Percentiles rank a stretch among this genome's conserved stretches.
These are phyloP conservation scores for Peromyscus aztecus DNA, from an alignment of 2,797 vertebrate species.

Conservation along the genomic window DNA sequence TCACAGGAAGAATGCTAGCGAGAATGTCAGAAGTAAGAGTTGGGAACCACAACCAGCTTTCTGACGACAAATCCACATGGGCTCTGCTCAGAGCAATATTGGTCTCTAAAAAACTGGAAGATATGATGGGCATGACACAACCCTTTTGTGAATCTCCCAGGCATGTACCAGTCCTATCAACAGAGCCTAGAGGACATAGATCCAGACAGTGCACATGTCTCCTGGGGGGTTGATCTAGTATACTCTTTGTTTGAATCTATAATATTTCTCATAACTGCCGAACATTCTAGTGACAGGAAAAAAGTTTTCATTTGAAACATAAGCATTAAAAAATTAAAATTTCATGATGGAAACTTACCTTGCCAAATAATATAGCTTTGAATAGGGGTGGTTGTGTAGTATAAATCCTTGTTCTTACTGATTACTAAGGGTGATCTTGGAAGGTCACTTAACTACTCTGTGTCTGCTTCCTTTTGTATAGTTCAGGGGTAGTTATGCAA, in stretches of 20 bases:
- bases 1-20: slow-evolving; percentile 41
- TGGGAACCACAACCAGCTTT: neutral
- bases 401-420: neutral
- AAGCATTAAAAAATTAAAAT: neutral
- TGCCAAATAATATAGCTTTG: neutral
- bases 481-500: neutral
- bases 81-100: neutral
- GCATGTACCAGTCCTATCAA: neutral
- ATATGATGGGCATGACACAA: neutral
- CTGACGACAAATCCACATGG: slow-evolving; percentile 1
- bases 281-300: neutral
- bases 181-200: neutral
- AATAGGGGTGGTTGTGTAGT: neutral
- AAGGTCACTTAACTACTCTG: neutral
- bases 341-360: neutral
- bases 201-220: neutral
- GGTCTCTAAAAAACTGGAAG: neutral
- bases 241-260: neutral
- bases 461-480: neutral
- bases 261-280: neutral
- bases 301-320: neutral
- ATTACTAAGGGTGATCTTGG: neutral
- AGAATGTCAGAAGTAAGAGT: slow-evolving; percentile 54
- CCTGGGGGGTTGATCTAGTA: accelerated
- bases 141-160: neutral